Percentiles rank a stretch among this genome's conserved stretches.
Evolutionary conservation across 2,113 vertebrate species (phyloP).

Genomic region (Gallinago jamesoni): DNA sequence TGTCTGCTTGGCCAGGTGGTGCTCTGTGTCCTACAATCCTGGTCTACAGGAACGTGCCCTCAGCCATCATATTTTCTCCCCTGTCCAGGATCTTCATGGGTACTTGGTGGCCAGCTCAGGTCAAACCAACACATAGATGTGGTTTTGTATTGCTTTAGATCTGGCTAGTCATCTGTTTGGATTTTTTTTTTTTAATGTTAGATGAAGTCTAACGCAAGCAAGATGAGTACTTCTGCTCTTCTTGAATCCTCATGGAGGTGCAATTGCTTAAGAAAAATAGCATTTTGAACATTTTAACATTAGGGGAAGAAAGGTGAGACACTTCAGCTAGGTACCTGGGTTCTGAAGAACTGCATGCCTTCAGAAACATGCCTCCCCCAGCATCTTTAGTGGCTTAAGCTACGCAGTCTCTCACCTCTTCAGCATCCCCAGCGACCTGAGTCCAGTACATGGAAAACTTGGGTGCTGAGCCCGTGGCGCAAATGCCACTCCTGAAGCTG

Average conservation of each 20-base stretch:
- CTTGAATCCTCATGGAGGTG: neutral
- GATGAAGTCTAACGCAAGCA: neutral
- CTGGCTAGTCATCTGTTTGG: neutral
- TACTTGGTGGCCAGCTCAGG: neutral
- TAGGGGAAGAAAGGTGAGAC: neutral
- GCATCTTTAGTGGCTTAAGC: neutral
- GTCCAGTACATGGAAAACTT: neutral
- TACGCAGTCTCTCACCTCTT: neutral
- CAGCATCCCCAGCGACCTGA: neutral
- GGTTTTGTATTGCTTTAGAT: neutral
- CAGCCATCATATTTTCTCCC: fast-evolving
- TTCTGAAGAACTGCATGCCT: neutral
- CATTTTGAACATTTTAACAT: neutral
- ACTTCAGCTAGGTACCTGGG: neutral
- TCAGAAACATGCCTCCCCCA: neutral
- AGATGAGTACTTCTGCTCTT: neutral
- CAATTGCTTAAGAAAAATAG: neutral
- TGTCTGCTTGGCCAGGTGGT: neutral
- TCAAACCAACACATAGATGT: neutral
- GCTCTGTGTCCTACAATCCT: fast-evolving
- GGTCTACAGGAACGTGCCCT: neutral
- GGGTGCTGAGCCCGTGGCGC: neutral
- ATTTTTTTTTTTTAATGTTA: neutral
- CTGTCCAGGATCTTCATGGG: neutral
- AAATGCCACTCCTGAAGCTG: neutral